A percentile compares a stretch with the other conserved stretches of the same genome.
Evolutionary conservation across 2,797 vertebrate species (phyloP).

Genomic region (Enteromius argenteus): DNA sequence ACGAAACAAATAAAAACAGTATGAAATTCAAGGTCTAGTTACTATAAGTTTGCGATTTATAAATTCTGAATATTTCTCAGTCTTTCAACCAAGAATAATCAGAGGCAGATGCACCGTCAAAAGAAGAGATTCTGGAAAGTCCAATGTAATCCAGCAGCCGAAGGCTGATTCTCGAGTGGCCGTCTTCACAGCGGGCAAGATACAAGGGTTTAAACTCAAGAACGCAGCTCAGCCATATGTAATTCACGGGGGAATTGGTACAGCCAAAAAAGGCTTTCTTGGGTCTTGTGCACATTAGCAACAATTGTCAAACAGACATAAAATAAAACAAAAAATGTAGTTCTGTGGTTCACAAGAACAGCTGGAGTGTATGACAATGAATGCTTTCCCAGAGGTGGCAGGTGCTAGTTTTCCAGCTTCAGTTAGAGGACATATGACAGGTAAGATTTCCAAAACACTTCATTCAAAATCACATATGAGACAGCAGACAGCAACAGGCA

Average conservation of each 20-base stretch:
- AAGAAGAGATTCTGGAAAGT: constrained; percentile 40
- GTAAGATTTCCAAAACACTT: constrained; percentile 51
- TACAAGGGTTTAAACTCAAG: constrained; percentile 12
- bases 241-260: background rate
- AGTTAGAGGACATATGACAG: constrained; percentile 49
- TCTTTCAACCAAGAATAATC: constrained; percentile 32
- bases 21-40: background rate
- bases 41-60: background rate
- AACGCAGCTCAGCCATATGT: background rate
- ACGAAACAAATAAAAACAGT: too few species aligned
- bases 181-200: constrained; percentile 19
- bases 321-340: background rate
- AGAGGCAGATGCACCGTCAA: constrained; percentile 30
- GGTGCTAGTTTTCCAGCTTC: constrained; percentile 44
- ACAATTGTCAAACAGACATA: background rate
- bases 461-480: constrained; percentile 41
- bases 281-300: background rate
- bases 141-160: constrained; percentile 13
- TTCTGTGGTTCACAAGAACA: background rate
- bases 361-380: constrained; percentile 32
- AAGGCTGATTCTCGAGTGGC: background rate
- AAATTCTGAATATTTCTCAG: constrained; percentile 1
- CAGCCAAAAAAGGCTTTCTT: background rate
- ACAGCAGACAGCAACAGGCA: constrained; percentile 14
- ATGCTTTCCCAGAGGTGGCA: constrained; percentile 41